phyloP scores from a whole-genome alignment of 2,113 vertebrate species.

The Tachysurus fulvidraco region DNA sequence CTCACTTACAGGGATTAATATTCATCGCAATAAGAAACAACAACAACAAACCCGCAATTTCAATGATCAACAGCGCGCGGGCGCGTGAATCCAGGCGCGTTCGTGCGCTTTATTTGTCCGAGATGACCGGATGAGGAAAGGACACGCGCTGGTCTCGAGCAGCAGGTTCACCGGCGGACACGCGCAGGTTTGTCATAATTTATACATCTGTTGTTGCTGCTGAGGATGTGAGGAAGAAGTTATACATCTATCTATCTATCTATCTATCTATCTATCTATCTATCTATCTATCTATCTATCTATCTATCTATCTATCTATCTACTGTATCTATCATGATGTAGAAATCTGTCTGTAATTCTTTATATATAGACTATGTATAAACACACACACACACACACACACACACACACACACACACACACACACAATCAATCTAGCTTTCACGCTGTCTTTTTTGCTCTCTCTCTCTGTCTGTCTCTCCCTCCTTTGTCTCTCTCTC shows the following conservation, averaged over 20 bases:
- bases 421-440: neutral
- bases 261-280: neutral
- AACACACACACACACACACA: neutral
- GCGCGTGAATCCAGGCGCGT: conserved; percentile 17
- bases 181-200: conserved; percentile 23
- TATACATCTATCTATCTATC: neutral
- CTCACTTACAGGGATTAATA: conserved; percentile 7
- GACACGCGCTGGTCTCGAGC: conserved; percentile 21
- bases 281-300: neutral
- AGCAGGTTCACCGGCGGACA: conserved; percentile 27
- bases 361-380: too few relatives aligned
- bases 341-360: neutral
- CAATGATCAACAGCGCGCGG: conserved; percentile 13
- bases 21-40: too few relatives aligned
- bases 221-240: conserved; percentile 6
- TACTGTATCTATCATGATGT: neutral
- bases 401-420: neutral
- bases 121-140: conserved; percentile 23
- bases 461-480: neutral
- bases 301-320: neutral
- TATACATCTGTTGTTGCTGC: neutral
- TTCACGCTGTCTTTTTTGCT: neutral
- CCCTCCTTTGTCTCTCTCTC: too few relatives aligned
- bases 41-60: neutral
- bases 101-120: conserved; percentile 25